phyloP scores from a whole-genome alignment of 1,140 invertebrate species.

The Cydia strobilella region DNA sequence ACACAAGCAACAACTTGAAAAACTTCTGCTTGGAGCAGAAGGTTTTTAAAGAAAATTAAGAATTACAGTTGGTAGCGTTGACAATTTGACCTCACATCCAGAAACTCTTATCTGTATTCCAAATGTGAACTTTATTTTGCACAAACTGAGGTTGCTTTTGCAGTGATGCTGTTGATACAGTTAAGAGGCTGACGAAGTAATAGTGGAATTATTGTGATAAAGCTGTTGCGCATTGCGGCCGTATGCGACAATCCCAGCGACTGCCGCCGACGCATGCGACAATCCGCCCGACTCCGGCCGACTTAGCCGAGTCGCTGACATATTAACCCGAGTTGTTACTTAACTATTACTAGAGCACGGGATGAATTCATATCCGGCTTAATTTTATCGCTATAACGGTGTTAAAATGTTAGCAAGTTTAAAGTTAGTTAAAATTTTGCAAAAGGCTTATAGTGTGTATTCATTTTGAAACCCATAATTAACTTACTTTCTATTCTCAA shows the following conservation, averaged over 20 bases:
- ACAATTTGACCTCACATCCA: not conserved
- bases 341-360: not conserved
- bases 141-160: not conserved
- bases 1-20: slow-evolving; percentile 23
- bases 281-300: not conserved
- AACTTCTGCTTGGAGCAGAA: slow-evolving; percentile 34
- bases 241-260: not conserved
- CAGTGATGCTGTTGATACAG: not conserved
- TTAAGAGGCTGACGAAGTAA: not conserved
- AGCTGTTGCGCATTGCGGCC: slow-evolving; percentile 29
- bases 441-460: no score
- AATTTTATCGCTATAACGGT: not conserved
- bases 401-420: no score
- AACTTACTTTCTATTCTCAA: no score
- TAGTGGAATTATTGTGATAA: slow-evolving; percentile 3
- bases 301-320: no score
- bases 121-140: not conserved
- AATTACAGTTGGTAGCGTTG: slow-evolving; percentile 7
- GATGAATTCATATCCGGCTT: not conserved
- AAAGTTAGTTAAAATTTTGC: no score
- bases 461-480: no score
- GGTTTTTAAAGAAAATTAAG: slow-evolving; percentile 27
- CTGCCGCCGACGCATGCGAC: slow-evolving; percentile 5
- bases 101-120: not conserved
- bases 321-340: no score